These are phyloP conservation scores for Cepphus grylle DNA, from an alignment of 2,113 vertebrate species.

Conservation along the genomic window DNA sequence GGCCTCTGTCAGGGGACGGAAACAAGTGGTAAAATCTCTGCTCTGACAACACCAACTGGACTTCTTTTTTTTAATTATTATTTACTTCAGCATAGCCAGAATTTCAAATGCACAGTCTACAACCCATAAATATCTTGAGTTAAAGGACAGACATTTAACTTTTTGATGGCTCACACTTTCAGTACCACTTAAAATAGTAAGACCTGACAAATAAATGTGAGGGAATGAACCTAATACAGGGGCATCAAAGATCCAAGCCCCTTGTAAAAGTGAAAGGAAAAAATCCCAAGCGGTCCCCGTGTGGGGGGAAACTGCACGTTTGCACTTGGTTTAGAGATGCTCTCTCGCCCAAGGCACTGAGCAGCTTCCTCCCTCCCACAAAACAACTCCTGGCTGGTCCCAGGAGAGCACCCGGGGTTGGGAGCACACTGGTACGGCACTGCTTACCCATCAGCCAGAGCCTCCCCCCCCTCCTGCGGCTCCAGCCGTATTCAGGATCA, in stretches of 20 bases:
- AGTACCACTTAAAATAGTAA: not conserved
- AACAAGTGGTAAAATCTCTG: not conserved
- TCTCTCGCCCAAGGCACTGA: not conserved
- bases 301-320: accelerated
- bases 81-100: not conserved
- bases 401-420: accelerated
- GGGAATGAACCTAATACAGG: not conserved
- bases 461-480: no score
- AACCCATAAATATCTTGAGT: not conserved
- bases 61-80: no score
- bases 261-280: not conserved
- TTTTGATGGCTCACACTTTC: not conserved
- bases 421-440: no score
- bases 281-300: not conserved
- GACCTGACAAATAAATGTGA: not conserved
- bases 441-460: not conserved
- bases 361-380: not conserved
- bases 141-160: not conserved
- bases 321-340: not conserved
- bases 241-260: not conserved
- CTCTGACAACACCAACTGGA: not conserved
- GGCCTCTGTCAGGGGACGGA: not conserved
- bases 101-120: not conserved
- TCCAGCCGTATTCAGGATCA: not conserved
- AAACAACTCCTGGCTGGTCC: not conserved